Base-by-base conservation (phyloP, 2,113 vertebrate species). In the Choloepus hoffmanni region DNA sequence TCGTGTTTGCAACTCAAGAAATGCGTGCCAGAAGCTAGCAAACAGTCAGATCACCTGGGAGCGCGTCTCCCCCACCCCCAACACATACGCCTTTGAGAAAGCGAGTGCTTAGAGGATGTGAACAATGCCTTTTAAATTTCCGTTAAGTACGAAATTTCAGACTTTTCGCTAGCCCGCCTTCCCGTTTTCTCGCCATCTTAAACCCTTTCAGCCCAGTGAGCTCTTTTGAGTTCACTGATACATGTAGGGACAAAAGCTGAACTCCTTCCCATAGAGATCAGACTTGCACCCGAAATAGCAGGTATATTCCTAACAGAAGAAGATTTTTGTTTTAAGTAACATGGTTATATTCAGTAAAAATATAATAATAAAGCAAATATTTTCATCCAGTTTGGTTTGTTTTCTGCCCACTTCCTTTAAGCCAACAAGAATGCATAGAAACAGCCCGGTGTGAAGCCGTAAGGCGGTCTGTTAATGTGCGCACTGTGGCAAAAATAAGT, bases 1-100 rank as follows among this genome's bases (percentile, higher is more conserved):
- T 4, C 1, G 60, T 8, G 45, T 13, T 1, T 2, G 77, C n/a
- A 30, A 23, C 40, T 15, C 7, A 0, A 60, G 70, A 74, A 9
- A 7, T 19, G 5, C 40, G 1, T 0, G 33, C 60, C 0, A 3
- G 40, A 16, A 24, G 12, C 30, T 16, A 14, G 48, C 24, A 1
- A 14, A 0, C 62, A 0, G 14, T 3, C 12, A 0, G 65, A 58
- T 50, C n/a, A 62, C 48, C 55, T 43, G 93, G 55, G 58, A 62
- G 15, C 81, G 7, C 18, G 28, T 65, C 63, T 65, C 28, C 24
- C 63, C 26, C 63, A 30, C 63, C 26, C 63, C 12, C 28, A 16
- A 67, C 83, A 21, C 62, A 16, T 55, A 11, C 60, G 10, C 18
- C 28, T 43, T 14, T 62, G 67, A 21, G 26, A 78, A 62, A 79